Conservation (phyloP, 2,113 vertebrate genomes). For the Hippoglossus stenolepis region DNA sequence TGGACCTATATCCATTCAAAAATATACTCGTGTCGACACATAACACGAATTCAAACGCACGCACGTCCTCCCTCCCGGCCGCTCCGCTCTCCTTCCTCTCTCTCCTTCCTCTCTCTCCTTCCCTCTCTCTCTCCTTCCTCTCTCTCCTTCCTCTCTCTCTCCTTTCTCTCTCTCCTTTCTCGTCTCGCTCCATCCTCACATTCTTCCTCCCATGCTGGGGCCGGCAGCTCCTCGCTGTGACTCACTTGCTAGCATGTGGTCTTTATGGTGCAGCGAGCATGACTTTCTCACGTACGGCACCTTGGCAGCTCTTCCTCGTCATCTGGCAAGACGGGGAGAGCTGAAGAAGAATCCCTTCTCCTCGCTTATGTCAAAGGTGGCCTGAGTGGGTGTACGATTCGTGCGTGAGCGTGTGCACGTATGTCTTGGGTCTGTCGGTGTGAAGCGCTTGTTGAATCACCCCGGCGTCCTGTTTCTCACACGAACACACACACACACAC, state of each 20-base stretch:
- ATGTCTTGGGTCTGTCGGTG: conserved; percentile 25
- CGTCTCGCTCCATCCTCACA: background rate
- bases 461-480: background rate
- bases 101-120: no score
- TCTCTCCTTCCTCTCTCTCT: background rate
- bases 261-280: conserved; percentile 37
- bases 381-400: conserved; percentile 49
- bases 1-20: background rate
- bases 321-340: conserved; percentile 10
- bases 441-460: conserved; percentile 36
- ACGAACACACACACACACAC: conserved; percentile 8
- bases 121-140: no score
- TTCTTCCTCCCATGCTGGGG: conserved; percentile 1
- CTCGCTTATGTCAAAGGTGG: conserved; percentile 53
- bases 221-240: conserved; percentile 26
- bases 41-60: conserved; percentile 4
- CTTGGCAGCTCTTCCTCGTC: conserved; percentile 26
- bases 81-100: background rate
- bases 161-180: background rate
- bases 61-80: background rate
- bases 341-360: conserved; percentile 13
- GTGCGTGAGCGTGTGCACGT: conserved; percentile 3
- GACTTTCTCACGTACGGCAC: conserved; percentile 27
- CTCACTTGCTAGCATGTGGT: conserved; percentile 53
- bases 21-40: background rate